Evolutionary conservation across 1,140 invertebrate species (phyloP).

Genomic region (Zaprionus ornatus): DNA sequence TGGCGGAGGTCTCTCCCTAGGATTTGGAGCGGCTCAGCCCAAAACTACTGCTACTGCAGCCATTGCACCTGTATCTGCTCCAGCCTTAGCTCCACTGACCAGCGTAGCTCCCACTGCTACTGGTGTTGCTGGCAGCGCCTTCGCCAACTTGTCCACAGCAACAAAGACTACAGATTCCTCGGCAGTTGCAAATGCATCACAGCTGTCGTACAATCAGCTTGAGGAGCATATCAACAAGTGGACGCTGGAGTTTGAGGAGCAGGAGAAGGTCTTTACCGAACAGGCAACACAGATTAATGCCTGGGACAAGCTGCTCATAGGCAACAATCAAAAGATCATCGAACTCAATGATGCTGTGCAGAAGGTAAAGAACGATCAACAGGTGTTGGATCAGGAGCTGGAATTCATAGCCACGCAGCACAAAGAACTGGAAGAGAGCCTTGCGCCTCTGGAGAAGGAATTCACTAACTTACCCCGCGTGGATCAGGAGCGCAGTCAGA

Average conservation of each 20-base stretch:
- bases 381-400: slow-evolving; percentile 95
- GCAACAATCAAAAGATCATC: slow-evolving; percentile 96
- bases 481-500: slow-evolving; percentile 94
- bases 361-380: slow-evolving; percentile 94
- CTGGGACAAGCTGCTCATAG: slow-evolving; percentile 95
- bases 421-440: slow-evolving; percentile 94
- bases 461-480: slow-evolving; percentile 88
- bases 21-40: slow-evolving; percentile 37
- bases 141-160: slow-evolving; percentile 64
- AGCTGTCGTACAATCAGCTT: slow-evolving; percentile 92
- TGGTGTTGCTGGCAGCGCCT: slow-evolving; percentile 40
- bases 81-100: slow-evolving; percentile 27
- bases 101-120: slow-evolving; percentile 16
- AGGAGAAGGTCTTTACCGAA: slow-evolving; percentile 96
- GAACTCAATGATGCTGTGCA: slow-evolving; percentile 93
- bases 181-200: slow-evolving; percentile 50
- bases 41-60: slow-evolving; percentile 34
- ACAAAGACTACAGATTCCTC: slow-evolving; percentile 73
- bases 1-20: slow-evolving; percentile 22
- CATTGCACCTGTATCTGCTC: slow-evolving; percentile 31
- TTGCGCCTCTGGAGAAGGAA: slow-evolving; percentile 93
- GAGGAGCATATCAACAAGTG: slow-evolving; percentile 98
- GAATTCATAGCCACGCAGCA: slow-evolving; percentile 97
- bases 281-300: slow-evolving; percentile 97
- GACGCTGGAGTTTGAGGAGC: slow-evolving; percentile 96